Evolutionary conservation across 2,888 invertebrate genomes (phyloP).

Genomic region (Tetanocera ferruginea): DNA sequence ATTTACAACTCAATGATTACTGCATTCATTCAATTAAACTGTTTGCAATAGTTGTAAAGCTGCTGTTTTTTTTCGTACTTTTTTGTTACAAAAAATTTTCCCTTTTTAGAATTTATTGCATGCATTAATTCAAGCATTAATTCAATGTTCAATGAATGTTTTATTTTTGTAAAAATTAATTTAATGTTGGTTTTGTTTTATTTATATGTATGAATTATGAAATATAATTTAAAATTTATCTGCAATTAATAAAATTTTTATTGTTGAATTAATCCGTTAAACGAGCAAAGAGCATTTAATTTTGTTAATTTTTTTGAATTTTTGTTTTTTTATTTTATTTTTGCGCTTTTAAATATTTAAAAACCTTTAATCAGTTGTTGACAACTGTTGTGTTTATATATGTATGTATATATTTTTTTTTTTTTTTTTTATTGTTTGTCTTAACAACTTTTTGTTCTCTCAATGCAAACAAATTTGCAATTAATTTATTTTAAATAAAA

Average conservation of each 20-base stretch:
- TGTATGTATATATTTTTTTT: not conserved
- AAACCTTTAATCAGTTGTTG: slow-evolving; percentile 10
- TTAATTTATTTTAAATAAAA: slow-evolving; percentile 1
- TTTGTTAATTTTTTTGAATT: not conserved
- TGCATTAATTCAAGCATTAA: not conserved
- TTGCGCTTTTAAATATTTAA: not conserved
- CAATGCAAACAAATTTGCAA: slow-evolving; percentile 2
- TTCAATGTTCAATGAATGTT: slow-evolving; percentile 1
- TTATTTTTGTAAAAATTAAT: not conserved
- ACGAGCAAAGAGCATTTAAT: not conserved
- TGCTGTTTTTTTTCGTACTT: not conserved
- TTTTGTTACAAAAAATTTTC: not conserved
- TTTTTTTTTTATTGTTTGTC: not conserved
- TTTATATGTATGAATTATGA: not conserved
- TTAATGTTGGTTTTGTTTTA: not conserved
- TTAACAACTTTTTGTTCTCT: not conserved
- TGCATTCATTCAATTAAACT: not conserved
- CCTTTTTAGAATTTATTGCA: not conserved
- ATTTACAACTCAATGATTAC: not conserved
- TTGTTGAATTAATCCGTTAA: slow-evolving; percentile 23
- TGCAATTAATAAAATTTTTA: slow-evolving; percentile 24
- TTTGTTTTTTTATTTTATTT: not conserved
- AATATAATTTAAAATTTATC: not conserved
- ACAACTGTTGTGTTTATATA: not conserved
- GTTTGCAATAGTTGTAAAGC: not conserved